Evolutionary conservation across 2,888 invertebrate species (phyloP).

Genomic region (Melieria picta): DNA sequence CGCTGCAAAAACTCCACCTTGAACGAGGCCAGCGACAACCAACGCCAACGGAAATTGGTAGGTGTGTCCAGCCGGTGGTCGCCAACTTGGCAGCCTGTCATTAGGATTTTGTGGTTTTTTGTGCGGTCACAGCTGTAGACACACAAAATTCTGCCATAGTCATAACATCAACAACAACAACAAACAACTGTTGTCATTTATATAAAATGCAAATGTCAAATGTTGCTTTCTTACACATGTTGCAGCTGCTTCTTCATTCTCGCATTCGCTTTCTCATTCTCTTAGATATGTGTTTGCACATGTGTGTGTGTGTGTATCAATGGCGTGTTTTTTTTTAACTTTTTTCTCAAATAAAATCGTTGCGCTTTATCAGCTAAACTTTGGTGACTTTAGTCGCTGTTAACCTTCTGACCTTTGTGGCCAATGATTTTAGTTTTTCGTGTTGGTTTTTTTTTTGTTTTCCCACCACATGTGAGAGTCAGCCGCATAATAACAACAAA

Average conservation of each 20-base stretch:
- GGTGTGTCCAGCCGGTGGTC: no score
- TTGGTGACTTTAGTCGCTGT: background rate
- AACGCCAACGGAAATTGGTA: no score
- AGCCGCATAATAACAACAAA: no score
- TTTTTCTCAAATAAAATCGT: no score
- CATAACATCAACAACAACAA: background rate
- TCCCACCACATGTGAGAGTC: no score
- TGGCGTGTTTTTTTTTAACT: background rate
- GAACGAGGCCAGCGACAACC: no score
- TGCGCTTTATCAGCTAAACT: no score
- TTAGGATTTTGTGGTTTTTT: no score
- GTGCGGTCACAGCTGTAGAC: no score
- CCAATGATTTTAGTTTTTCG: slow-evolving; percentile 11
- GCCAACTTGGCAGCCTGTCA: no score
- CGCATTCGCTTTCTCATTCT: background rate
- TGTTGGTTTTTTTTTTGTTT: no score
- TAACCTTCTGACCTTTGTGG: slow-evolving; percentile 36
- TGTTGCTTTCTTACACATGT: background rate
- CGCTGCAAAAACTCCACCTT: no score
- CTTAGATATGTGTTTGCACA: background rate
- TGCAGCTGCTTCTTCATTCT: background rate
- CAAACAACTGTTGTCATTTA: slow-evolving; percentile 57
- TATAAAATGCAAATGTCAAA: slow-evolving; percentile 56
- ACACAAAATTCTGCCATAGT: background rate
- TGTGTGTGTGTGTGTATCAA: background rate